Evolutionary conservation across 2,888 invertebrate species (phyloP).

Genomic region (Aphidoletes aphidimyza): DNA sequence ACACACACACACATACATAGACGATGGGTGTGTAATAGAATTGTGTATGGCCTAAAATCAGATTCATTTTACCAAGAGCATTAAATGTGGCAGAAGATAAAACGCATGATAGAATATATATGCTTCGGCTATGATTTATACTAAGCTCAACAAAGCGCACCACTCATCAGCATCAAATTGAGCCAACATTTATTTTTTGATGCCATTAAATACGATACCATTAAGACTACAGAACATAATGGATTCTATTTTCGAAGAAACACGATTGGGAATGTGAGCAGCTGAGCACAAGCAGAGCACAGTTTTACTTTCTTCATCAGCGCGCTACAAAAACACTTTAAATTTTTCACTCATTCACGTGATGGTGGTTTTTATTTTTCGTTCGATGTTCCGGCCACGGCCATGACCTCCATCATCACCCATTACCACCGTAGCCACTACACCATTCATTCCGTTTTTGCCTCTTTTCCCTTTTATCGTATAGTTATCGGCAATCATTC

Average conservation of each 20-base stretch:
- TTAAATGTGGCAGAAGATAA: too few species aligned
- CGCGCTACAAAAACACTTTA: neutral
- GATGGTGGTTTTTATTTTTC: neutral
- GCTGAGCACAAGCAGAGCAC: neutral
- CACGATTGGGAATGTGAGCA: neutral
- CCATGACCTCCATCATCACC: constrained; percentile 43
- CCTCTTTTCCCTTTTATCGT: neutral
- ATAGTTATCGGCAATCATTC: constrained; percentile 49
- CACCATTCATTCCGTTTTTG: too few species aligned
- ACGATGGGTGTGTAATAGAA: too few species aligned
- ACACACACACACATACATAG: too few species aligned
- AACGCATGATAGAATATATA: neutral
- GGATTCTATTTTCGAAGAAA: neutral
- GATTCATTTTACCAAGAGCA: neutral
- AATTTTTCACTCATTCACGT: neutral
- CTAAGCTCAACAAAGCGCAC: neutral
- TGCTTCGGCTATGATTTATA: neutral
- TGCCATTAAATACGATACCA: neutral
- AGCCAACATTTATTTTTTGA: neutral
- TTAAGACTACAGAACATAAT: neutral
- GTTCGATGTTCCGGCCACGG: neutral
- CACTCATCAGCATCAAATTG: neutral
- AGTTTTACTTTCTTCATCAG: neutral
- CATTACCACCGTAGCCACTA: too few species aligned
- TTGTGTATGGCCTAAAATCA: too few species aligned